Base-by-base conservation (phyloP, 2,797 vertebrate genomes). In the Eleutherodactylus coqui region DNA sequence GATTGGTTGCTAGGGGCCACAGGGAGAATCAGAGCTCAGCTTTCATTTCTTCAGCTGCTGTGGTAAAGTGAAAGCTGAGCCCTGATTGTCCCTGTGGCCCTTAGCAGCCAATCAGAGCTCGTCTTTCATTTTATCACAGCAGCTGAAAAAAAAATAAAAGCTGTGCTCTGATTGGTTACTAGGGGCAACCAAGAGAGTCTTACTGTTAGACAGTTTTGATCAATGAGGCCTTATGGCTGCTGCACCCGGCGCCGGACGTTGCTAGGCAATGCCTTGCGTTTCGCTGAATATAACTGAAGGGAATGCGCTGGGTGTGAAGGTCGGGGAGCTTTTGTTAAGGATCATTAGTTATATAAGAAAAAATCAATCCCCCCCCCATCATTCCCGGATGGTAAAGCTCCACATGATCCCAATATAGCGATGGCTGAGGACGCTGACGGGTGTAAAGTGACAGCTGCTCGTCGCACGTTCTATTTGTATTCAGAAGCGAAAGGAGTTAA, bases 401-500 rank as follows among this genome's bases (percentile, higher is more conserved):
- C 16, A 17, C 32, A 7, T 34, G 62, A 36, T 67, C 62, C 62
- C 1, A 19, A 36, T 67, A 67, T 67, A 67, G 62, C 32, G 21
- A 34, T 24, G 67, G 34, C 19, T 38, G 69, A 41, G 69, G 69
- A 72, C 5, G 9, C 0, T 41, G 69, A 43, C 38, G 19, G 69
- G 69, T 13, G 36, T 43, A 43, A 72, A 72, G 36, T 72, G 69
- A 72, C 69, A 72, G 69, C 13, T 72, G 11, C 69, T 41, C 38
- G 36, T 72, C 69, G 21, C 70, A 73, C 38, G n/a, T 73, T 73
- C 70, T 27, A 73, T 73, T 73, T 73, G 24, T 72, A 21, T 45
- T 73, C 70, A 27, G 70, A 67, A 34, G 62, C 62, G 6, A 45
- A 73, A 73, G 38, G 70, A 73, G 38, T 73, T 73, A 73, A 45